Conservation (phyloP, 2,113 vertebrate genomes). For the Tychaedon coryphoeus region DNA sequence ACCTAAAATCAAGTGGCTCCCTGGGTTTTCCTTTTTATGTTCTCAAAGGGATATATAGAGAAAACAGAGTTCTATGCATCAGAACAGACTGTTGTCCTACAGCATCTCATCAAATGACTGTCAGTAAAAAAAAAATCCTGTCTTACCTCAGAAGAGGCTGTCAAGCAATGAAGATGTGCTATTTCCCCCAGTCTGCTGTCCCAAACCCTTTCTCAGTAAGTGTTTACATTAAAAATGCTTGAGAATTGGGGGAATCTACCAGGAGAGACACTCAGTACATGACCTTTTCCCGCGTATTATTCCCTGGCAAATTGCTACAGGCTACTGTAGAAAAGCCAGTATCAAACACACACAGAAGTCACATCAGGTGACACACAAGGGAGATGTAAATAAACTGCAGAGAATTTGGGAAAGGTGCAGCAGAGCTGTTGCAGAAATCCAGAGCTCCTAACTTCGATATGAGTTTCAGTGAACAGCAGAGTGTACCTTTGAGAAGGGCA, state of each 20-base stretch:
- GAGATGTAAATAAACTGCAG: slow-evolving; percentile 8
- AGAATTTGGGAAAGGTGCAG: not conserved
- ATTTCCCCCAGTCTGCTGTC: not conserved
- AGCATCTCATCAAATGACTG: not conserved
- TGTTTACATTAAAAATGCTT: not conserved
- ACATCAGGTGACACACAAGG: not conserved
- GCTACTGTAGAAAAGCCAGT: not conserved
- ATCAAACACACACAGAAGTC: not conserved
- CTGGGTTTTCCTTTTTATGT: not conserved
- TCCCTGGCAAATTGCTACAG: not conserved
- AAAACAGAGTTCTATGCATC: not conserved
- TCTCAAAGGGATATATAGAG: not conserved
- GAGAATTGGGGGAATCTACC: not conserved
- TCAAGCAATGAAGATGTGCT: not conserved
- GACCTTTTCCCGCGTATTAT: not conserved
- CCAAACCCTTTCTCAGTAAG: not conserved
- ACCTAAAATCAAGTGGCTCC: not conserved
- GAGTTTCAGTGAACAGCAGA: not conserved
- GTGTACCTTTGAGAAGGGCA: slow-evolving; percentile 35
- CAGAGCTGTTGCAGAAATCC: not conserved
- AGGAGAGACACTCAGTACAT: not conserved
- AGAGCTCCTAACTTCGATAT: not conserved
- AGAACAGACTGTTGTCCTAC: slow-evolving; percentile 4
- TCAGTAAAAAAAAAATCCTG: not conserved
- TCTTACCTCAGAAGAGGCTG: not conserved